These are phyloP conservation scores for Regulus satrapa DNA, from an alignment of 2,113 vertebrate species.

Conservation along the genomic window DNA sequence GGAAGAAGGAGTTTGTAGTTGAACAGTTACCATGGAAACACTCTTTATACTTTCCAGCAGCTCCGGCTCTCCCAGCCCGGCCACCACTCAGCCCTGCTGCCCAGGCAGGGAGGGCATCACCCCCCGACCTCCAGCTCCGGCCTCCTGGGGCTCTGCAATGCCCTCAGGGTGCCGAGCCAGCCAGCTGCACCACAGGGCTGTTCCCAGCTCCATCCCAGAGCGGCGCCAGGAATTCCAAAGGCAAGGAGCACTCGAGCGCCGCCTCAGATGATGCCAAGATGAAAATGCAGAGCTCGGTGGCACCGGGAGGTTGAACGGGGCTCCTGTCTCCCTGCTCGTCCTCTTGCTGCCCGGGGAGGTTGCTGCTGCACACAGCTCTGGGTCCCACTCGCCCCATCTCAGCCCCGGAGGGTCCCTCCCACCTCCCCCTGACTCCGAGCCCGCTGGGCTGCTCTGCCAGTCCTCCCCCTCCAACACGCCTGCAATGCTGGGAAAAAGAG, in stretches of 20 bases:
- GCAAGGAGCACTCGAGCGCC: background rate
- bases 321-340: background rate
- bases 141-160: accelerated
- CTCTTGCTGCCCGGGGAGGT: background rate
- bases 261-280: background rate
- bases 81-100: accelerated
- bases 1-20: background rate
- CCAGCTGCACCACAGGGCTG: accelerated
- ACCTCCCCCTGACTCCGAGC: background rate
- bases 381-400: accelerated
- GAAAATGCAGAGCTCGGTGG: accelerated
- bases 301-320: background rate
- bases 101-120: background rate
- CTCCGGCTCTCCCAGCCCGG: background rate
- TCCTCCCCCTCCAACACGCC: background rate
- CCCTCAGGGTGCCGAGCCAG: background rate
- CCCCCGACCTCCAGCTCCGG: accelerated
- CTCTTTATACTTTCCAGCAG: background rate
- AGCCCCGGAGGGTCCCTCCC: background rate
- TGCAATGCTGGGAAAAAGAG: background rate
- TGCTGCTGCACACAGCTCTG: background rate
- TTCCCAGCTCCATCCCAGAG: background rate
- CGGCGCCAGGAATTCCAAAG: background rate
- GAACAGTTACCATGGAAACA: conserved; percentile 5
- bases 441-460: background rate